Evolutionary conservation across 2,113 vertebrate genomes (phyloP).

Genomic region (Emydura subglobosa): DNA sequence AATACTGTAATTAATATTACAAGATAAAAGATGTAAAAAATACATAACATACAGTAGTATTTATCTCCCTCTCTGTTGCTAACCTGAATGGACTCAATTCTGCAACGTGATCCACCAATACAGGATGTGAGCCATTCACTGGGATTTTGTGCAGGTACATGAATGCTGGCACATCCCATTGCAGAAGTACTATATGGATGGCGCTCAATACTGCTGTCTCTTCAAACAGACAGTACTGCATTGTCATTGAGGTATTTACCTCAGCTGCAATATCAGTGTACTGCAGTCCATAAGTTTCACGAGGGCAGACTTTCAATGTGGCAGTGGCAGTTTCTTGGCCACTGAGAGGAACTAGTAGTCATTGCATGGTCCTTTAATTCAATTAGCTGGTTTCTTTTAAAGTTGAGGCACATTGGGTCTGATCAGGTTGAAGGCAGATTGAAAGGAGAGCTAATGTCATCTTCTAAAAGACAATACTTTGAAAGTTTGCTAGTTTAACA

Average conservation of each 20-base stretch:
- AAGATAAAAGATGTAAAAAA: background rate
- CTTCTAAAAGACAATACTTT: background rate
- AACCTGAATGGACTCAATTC: background rate
- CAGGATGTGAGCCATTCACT: rapidly evolving
- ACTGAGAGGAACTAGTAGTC: background rate
- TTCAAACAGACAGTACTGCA: background rate
- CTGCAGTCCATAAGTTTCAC: rapidly evolving
- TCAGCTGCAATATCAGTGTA: rapidly evolving
- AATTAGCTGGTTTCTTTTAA: background rate
- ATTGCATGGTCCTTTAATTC: background rate
- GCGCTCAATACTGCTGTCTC: rapidly evolving
- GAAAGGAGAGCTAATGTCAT: background rate
- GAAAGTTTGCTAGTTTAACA: background rate
- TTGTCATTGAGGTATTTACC: rapidly evolving
- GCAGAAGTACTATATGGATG: rapidly evolving
- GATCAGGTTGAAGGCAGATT: background rate
- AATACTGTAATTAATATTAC: background rate
- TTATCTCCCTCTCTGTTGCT: background rate
- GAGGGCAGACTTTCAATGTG: rapidly evolving
- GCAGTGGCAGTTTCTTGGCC: background rate
- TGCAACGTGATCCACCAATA: background rate
- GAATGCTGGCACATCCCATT: background rate
- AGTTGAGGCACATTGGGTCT: background rate
- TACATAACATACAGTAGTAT: background rate
- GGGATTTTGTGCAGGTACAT: background rate